These are phyloP conservation scores for Entelurus aequoreus DNA, from an alignment of 2,113 vertebrate genomes.

Conservation along the genomic window DNA sequence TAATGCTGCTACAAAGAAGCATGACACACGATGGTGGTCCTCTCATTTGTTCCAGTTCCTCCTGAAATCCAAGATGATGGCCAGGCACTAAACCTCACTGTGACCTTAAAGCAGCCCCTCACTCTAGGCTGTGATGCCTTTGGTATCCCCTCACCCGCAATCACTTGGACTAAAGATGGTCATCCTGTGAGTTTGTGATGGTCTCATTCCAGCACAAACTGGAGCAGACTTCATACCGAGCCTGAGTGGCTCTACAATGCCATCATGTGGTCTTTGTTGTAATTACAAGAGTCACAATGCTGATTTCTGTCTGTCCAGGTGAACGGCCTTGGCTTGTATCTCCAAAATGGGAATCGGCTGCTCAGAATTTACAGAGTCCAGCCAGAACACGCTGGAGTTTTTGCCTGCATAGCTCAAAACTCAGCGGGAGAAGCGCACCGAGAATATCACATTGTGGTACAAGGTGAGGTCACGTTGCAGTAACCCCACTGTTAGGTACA, in stretches of 20 bases:
- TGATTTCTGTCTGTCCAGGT: constrained; percentile 58
- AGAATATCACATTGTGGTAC: constrained; percentile 73
- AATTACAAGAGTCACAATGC: constrained; percentile 16
- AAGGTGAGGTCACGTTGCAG: constrained; percentile 64
- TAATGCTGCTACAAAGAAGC: background rate
- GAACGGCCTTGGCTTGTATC: constrained; percentile 54
- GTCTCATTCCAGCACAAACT: background rate
- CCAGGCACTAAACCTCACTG: constrained; percentile 70
- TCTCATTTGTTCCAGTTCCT: constrained; percentile 64
- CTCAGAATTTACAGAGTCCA: constrained; percentile 75
- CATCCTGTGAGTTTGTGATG: constrained; percentile 63
- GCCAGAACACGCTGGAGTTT: constrained; percentile 72
- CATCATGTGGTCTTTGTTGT: constrained; percentile 53
- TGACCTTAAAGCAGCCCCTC: constrained; percentile 76
- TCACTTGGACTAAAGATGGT: constrained; percentile 79
- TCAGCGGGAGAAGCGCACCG: constrained; percentile 68
- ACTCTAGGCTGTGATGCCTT: constrained; percentile 76
- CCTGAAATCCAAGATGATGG: constrained; percentile 76
- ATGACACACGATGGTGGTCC: constrained; percentile 1
- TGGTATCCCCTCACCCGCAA: constrained; percentile 74
- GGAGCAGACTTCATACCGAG: background rate
- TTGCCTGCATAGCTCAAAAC: constrained; percentile 76
- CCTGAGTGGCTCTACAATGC: constrained; percentile 40
- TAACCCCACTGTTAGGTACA: background rate
- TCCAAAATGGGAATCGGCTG: constrained; percentile 68